Base-by-base conservation (phyloP, 2,888 invertebrate species). In the Saturnia japonica region DNA sequence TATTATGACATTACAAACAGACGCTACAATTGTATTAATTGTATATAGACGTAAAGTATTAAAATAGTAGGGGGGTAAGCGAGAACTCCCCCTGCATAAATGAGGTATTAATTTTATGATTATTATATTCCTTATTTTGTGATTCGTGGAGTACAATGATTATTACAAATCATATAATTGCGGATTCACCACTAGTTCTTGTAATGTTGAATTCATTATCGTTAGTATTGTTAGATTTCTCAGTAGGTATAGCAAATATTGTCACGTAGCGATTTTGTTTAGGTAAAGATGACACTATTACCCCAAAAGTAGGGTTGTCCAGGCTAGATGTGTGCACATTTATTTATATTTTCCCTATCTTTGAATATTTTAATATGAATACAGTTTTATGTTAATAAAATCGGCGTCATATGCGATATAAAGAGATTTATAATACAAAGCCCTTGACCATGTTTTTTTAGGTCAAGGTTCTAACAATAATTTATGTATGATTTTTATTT, bases 311-410 rank as follows among this genome's bases (percentile, higher is more conserved):
- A 9, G 22, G n/a, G 54, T 22, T 54, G 1, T n/a, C 8, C 7
- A 51, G 51, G 9, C 14, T 43, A 43, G 14, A 9, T 43, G 14
- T 43, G 43, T 43, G 1, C 9, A n/a, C n/a, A n/a, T n/a, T 51
- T 51, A n/a, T 51, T n/a, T 51, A 3, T 51, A 22, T 9, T 22
- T 22, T 11, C 1, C 8, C 22, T 22, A 22, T 9, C 22, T 11
- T 19, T 22, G n/a, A 22, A 22, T 54, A 22, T 22, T 54, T 54
- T 22, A 54, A 54, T 54, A n/a, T 9, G 1, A n/a, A 54, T 54
- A 22, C 54, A 54, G 22, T 54, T 54, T 66, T 40, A 34, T 68
- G 28, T 28, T 68, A 51, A 60, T 60, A 28, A 60, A 25, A 60
- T 60, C 57, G 25, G 57, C 57, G 12, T 14, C 28, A 8, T 60